Conservation (phyloP, 2,113 vertebrate species). For the Carlito syrichta region DNA sequence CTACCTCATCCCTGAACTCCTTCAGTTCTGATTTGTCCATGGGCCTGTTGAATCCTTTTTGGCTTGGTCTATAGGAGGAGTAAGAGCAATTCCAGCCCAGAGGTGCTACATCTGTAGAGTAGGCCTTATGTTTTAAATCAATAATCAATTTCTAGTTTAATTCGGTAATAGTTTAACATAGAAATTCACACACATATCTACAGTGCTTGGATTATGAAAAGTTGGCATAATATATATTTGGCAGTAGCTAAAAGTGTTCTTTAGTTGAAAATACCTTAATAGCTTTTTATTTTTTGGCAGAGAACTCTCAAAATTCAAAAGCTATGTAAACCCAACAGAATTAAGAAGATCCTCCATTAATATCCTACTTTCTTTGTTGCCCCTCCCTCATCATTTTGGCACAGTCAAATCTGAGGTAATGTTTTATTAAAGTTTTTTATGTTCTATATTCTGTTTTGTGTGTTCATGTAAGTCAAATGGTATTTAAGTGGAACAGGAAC, state of each 20-base stretch:
- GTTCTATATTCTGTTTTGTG: not conserved
- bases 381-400: conserved; percentile 97
- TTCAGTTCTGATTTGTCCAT: not conserved
- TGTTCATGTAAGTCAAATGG: conserved; percentile 13
- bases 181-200: not conserved
- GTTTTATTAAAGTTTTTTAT: conserved; percentile 23
- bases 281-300: conserved; percentile 79
- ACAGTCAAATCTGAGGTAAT: conserved; percentile 95
- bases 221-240: conserved; percentile 23
- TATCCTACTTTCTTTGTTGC: conserved; percentile 94
- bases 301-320: conserved; percentile 97
- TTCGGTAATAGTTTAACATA: conserved; percentile 18
- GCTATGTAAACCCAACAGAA: conserved; percentile 95
- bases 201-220: not conserved
- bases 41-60: conserved; percentile 22
- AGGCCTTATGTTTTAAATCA: not conserved
- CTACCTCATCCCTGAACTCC: not conserved
- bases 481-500: conserved; percentile 3
- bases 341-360: conserved; percentile 96
- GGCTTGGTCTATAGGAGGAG: not conserved
- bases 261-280: conserved; percentile 61
- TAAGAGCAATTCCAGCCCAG: not conserved
- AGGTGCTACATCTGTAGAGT: not conserved
- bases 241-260: conserved; percentile 41
- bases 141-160: not conserved